Evolutionary conservation across 2,797 vertebrate genomes (phyloP), one percentile per base, ranked within the genome.

Genomic region (Hoplostethus mediterraneus): DNA sequence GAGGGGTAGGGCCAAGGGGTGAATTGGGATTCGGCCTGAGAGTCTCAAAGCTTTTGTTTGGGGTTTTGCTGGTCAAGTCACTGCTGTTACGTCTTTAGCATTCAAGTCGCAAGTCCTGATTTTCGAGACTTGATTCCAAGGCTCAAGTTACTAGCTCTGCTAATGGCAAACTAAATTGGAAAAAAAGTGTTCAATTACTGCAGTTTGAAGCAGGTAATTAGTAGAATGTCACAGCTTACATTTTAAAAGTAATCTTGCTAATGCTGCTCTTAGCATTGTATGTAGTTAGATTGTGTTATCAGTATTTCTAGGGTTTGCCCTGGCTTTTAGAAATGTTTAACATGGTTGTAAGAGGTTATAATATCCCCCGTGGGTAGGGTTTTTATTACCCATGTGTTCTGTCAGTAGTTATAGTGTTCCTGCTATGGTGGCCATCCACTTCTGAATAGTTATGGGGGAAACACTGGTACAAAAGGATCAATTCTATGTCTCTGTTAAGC

Each of bases 361-460:
- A 80, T 79, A 76, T 81, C 79, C 73, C 85, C 54, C 72, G 6
- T 6, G 33, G 86, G 21, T 21, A 21, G 21, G 21, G 83, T 78
- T 65, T 86, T 87, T 88, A 85, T 84, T 84, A 87, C 78, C 79
- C 71, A 75, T 86, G 86, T 88, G 87, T 63, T 77, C 61, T 64
- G 74, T 87, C 86, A 87, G 81, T 79, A 71, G 72, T 81, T 79
- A 84, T 87, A 67, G 76, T 72, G 61, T 75, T 83, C 62, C 71
- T 84, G 75, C 76, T 76, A 75, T 74, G 78, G 60, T 66, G 64
- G 69, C 63, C 64, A 69, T 85, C 78, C 68, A 75, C 30, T 21
- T 69, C 84, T 82, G 76, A 90, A 78, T 79, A 70, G 73, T 77
- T 59, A 44, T 66, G 63, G 44, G 2, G 62, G 66, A 64, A 83